phyloP scores from a whole-genome alignment of 2,888 invertebrate genomes.

The Cyrtodaria siliqua region DNA sequence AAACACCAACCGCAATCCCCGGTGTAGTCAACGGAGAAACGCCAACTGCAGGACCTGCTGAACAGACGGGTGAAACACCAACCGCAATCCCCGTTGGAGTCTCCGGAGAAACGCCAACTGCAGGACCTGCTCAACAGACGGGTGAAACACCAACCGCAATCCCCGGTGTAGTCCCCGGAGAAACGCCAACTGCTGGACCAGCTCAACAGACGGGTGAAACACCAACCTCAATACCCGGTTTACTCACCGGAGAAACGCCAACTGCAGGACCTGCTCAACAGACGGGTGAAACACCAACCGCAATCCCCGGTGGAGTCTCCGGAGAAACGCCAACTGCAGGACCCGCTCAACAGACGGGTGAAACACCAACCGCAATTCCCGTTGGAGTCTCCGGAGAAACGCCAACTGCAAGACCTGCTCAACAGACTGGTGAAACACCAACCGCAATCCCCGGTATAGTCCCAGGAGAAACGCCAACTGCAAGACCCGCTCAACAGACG shows the following conservation, averaged over 20 bases:
- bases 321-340: slow-evolving; percentile 5
- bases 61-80: not conserved
- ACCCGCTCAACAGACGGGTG: not conserved
- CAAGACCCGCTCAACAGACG: not conserved
- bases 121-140: slow-evolving; percentile 1
- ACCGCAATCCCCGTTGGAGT: slow-evolving; percentile 2
- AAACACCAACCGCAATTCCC: slow-evolving; percentile 7
- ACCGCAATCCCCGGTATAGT: no score
- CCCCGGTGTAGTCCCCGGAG: not conserved
- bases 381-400: not conserved
- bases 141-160: slow-evolving; percentile 1
- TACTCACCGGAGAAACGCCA: not conserved
- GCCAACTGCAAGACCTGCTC: no score
- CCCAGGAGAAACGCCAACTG: no score
- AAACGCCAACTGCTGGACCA: slow-evolving; percentile 5
- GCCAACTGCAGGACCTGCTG: slow-evolving; percentile 5
- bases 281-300: not conserved
- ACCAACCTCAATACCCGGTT: not conserved
- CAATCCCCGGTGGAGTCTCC: not conserved
- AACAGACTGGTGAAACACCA: no score
- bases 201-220: not conserved
- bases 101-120: slow-evolving; percentile 2
- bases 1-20: not conserved
- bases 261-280: not conserved
- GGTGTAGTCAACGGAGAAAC: not conserved